Evolutionary conservation across 2,797 vertebrate genomes (phyloP), one percentile per base, ranked within the genome.

Genomic region (Austrolebias charrua): DNA sequence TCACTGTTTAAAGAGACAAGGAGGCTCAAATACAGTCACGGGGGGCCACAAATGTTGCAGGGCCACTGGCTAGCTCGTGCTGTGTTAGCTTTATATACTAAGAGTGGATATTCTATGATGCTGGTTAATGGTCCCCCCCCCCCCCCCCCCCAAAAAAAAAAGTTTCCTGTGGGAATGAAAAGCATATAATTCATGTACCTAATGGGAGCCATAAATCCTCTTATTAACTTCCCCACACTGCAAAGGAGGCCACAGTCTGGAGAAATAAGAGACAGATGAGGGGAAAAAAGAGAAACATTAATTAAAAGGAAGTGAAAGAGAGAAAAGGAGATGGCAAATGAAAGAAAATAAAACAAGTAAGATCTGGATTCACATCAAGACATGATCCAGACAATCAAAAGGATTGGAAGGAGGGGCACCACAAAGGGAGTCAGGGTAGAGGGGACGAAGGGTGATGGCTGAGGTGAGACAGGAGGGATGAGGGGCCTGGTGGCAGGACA

Each of bases 171-270:
- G 85, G 89, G 57, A 73, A 72, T 89, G 86, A 93, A 89, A 92
- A 71, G 88, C 82, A 95, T 92, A 95, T 94, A 92, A 95, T 95
- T 96, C 95, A 96, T 94, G 94, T 89, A 94, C 94, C 92, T 94
- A 84, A 89, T 86, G 94, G 95, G 94, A 94, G 88, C 90, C 92
- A 94, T 97, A 95, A 95, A 96, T 96, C 90, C 89, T 55, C 85
- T 86, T 90, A 95, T 95, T 96, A 95, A 95, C 90, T 93, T 92
- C 89, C 82, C 85, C 78, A 88, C 87, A 91, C 86, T 83, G 91
- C 92, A 90, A 91, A 90, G 90, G 89, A 92, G 92, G 86, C 89
- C 92, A 90, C 82, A 89, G 91, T 91, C 93, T 44, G 60, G 85
- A 94, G 92, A 95, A 95, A 95, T 82, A 89, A 79, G 84, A 95